Base-by-base conservation (phyloP, 2,797 vertebrate genomes). In the Masticophis lateralis region DNA sequence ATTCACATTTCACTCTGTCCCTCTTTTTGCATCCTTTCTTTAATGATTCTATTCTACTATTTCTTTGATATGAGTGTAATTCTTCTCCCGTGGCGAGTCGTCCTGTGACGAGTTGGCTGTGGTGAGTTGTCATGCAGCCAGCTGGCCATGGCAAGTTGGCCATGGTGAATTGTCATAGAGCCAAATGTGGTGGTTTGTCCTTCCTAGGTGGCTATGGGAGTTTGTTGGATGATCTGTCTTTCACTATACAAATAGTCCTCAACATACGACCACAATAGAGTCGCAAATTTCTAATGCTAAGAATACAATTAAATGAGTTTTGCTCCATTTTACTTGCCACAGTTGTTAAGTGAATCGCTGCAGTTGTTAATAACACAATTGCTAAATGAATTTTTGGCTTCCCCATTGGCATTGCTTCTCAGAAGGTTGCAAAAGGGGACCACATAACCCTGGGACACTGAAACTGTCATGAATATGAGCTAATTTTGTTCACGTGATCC, bases 361-460 rank as follows among this genome's bases (percentile, higher is more conserved):
- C 10, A 63, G 27, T 12, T 63, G 61, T 63, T 63, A 28, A 63
- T 63, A 63, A 63, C 1, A 63, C 27, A 28, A 8, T 63, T 12
- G 61, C 11, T 12, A 12, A 63, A 63, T 63, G 4, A 63, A 63
- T 12, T 28, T 63, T 28, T 63, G 61, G 61, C 27, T 63, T 63
- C 27, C 10, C 27, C 61, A 28, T 12, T 28, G 27, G 0, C 61
- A 28, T 28, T 63, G 11, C 61, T 63, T 28, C 10, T 63, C 27
- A 63, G 61, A 63, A 63, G 27, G 27, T 12, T 63, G 61, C 27
- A 28, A 63, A 63, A 63, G 11, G 10, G 27, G 61, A 63, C 10
- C 27, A 4, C 3, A 0, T 51, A 51, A 51, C 51, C 7, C 51
- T 0, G 51, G 51, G 1, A 51, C 8, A 51, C 1, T 51, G 8